These are phyloP conservation scores for Ypsolopha sequella DNA, from an alignment of 2,888 invertebrate species.

Conservation along the genomic window DNA sequence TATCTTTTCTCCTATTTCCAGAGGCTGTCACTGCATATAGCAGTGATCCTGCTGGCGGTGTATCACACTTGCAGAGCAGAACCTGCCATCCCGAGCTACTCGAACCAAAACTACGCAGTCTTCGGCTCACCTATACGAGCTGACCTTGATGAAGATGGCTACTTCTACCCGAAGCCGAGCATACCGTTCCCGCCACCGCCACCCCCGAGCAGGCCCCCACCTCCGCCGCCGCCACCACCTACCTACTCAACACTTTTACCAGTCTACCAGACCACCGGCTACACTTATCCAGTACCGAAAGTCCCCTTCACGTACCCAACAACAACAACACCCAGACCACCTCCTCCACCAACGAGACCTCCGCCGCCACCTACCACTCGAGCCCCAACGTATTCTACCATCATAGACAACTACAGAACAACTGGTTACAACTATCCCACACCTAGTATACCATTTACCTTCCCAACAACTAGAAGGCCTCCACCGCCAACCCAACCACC, in stretches of 20 bases:
- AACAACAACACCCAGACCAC: constrained; percentile 10
- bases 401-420: constrained; percentile 12
- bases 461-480: constrained; percentile 10
- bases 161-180: constrained; percentile 58
- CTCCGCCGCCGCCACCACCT: constrained; percentile 8
- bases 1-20: constrained; percentile 10
- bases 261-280: constrained; percentile 4
- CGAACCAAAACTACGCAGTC: constrained; percentile 52
- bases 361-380: constrained; percentile 7
- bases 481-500: constrained; percentile 2
- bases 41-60: constrained; percentile 54
- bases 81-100: constrained; percentile 43
- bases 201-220: constrained; percentile 12
- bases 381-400: constrained; percentile 4
- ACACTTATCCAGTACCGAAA: constrained; percentile 11
- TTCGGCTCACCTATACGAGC: constrained; percentile 46
- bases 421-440: constrained; percentile 20
- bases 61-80: constrained; percentile 47
- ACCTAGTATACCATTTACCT: constrained; percentile 12
- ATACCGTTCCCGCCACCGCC: constrained; percentile 51
- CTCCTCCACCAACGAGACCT: constrained; percentile 7
- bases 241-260: background rate
- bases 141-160: constrained; percentile 53
- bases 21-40: constrained; percentile 62
- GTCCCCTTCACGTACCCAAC: constrained; percentile 20